A percentile compares a stretch with the other conserved stretches of the same genome.
These are phyloP conservation scores for Crematogaster levior DNA, from an alignment of 2,888 invertebrate species.

Conservation along the genomic window DNA sequence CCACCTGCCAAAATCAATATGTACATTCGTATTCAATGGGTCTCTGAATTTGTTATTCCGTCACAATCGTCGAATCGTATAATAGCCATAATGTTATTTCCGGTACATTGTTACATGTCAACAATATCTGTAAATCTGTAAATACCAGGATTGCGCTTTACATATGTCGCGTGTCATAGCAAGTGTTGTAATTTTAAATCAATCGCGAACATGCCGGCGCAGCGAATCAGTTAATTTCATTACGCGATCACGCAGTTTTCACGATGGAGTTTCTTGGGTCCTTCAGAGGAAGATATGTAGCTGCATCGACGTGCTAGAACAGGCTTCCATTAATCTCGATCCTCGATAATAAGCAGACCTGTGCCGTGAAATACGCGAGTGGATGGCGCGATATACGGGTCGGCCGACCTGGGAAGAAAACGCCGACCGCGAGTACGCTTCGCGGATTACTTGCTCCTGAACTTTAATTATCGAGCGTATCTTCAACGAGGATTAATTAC, in stretches of 20 bases:
- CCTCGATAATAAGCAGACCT: slow-evolving; percentile 56
- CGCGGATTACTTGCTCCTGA: slow-evolving; percentile 26
- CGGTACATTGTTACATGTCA: background rate
- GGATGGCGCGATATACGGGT: slow-evolving; percentile 10
- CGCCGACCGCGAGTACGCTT: background rate
- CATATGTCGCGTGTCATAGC: background rate
- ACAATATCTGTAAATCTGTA: background rate
- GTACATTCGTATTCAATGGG: background rate
- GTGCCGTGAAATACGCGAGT: slow-evolving; percentile 28
- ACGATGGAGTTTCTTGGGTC: slow-evolving; percentile 7
- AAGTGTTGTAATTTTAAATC: background rate
- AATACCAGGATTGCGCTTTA: background rate
- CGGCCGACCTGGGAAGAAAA: slow-evolving; percentile 23
- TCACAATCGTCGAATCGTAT: background rate
- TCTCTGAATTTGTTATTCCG: background rate
- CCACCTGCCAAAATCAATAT: background rate
- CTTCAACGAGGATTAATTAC: slow-evolving; percentile 48
- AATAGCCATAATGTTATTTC: background rate
- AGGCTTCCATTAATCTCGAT: slow-evolving; percentile 60
- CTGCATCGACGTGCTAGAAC: background rate
- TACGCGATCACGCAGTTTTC: slow-evolving; percentile 26
- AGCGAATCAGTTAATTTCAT: slow-evolving; percentile 40
- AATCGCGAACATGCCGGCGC: background rate
- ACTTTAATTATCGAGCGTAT: slow-evolving; percentile 36
- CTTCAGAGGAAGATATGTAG: slow-evolving; percentile 12